A percentile compares a stretch with the other conserved stretches of the same genome.
These are phyloP conservation scores for Cepaea hortensis DNA, from an alignment of 2,888 invertebrate genomes.

Conservation along the genomic window DNA sequence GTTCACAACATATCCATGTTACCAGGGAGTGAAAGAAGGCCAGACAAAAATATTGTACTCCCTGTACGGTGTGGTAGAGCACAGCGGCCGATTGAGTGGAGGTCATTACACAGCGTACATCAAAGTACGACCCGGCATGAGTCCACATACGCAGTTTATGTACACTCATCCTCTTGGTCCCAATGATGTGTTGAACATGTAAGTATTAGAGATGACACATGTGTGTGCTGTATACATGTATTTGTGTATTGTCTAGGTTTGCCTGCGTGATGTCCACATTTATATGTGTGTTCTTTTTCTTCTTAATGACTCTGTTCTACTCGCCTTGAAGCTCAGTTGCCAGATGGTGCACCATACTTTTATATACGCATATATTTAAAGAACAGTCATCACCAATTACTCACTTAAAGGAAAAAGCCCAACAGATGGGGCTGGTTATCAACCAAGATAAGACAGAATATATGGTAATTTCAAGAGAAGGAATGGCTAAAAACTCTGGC, in stretches of 20 bases:
- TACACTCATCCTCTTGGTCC: slow-evolving; percentile 57
- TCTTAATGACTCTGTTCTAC: no score
- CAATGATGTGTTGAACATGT: slow-evolving; percentile 62
- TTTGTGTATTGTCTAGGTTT: background rate
- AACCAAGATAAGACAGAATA: no score
- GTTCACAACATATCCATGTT: background rate
- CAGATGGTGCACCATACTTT: no score
- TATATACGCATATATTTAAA: no score
- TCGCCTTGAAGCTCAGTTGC: no score
- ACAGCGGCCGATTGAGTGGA: slow-evolving; percentile 92
- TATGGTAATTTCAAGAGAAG: no score
- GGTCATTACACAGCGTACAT: slow-evolving; percentile 96
- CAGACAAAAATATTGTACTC: slow-evolving; percentile 87
- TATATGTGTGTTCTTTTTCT: no score
- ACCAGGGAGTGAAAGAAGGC: slow-evolving; percentile 75
- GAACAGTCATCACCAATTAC: no score
- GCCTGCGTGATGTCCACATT: no score
- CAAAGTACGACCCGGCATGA: slow-evolving; percentile 81
- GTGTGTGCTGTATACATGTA: background rate
- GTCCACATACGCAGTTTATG: slow-evolving; percentile 63
- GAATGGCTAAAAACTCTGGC: no score
- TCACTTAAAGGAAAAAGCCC: no score
- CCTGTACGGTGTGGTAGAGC: slow-evolving; percentile 95
- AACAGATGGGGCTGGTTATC: no score
- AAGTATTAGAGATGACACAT: slow-evolving; percentile 10